phyloP scores from a whole-genome alignment of 2,888 invertebrate genomes.

The Heliconius erato region DNA sequence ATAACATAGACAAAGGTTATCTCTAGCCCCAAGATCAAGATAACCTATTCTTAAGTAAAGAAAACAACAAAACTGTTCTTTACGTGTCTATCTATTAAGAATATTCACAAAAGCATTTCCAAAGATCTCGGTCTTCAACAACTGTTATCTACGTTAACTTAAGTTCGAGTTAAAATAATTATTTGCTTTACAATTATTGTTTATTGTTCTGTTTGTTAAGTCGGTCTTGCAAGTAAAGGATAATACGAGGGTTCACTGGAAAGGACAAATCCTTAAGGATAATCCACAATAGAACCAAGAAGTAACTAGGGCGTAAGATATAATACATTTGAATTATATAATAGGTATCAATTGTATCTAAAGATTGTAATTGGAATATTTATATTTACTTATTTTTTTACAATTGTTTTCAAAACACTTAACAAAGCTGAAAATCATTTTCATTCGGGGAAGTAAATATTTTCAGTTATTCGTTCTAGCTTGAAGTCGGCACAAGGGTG shows the following conservation, averaged over 20 bases:
- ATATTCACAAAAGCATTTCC: constrained; percentile 1
- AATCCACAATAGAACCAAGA: not conserved
- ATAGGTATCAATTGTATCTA: not conserved
- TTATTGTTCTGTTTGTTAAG: constrained; percentile 21
- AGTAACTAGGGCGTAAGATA: constrained; percentile 4
- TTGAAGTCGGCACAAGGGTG: too few relatives aligned
- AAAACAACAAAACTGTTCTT: not conserved
- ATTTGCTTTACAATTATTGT: constrained; percentile 21
- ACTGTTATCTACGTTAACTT: constrained; percentile 9
- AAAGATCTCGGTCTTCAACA: not conserved
- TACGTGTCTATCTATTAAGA: not conserved
- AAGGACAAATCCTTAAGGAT: constrained; percentile 18
- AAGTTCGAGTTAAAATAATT: not conserved
- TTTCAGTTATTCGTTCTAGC: too few relatives aligned
- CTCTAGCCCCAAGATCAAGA: not conserved
- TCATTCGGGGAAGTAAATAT: too few relatives aligned
- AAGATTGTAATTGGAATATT: not conserved
- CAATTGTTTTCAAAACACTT: too few relatives aligned
- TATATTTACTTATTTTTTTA: not conserved
- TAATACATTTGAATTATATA: not conserved
- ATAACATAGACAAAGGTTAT: too few relatives aligned
- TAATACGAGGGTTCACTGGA: not conserved
- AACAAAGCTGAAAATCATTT: too few relatives aligned
- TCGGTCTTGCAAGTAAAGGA: constrained; percentile 10
- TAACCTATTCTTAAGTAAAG: not conserved